phyloP scores from a whole-genome alignment of 1,140 invertebrate species.

The Tetraneura akinire region DNA sequence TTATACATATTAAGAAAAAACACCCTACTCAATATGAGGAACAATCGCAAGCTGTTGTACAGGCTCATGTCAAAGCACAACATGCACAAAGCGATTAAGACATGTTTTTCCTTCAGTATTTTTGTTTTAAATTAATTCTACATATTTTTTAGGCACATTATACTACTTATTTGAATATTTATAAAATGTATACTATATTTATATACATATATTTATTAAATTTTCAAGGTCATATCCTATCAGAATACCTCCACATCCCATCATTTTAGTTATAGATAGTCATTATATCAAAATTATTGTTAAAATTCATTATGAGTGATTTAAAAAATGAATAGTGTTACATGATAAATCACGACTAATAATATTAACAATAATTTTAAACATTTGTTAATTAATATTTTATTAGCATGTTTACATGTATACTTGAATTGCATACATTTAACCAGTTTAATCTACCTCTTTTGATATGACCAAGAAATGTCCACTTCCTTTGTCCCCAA shows the following conservation, averaged over 20 bases:
- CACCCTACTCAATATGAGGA: slow-evolving; percentile 52
- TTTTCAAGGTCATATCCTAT: slow-evolving; percentile 39
- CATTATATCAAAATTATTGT: not conserved
- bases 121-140: slow-evolving; percentile 42
- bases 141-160: slow-evolving; percentile 23
- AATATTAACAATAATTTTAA: slow-evolving; percentile 25
- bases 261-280: not conserved
- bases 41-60: slow-evolving; percentile 46
- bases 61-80: slow-evolving; percentile 47
- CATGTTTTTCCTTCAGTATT: slow-evolving; percentile 40
- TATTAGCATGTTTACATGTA: not conserved
- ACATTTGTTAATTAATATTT: slow-evolving; percentile 15
- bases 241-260: not conserved
- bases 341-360: slow-evolving; percentile 39
- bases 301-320: slow-evolving; percentile 7
- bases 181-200: slow-evolving; percentile 20
- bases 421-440: not conserved
- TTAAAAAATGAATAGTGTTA: not conserved
- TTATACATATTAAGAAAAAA: slow-evolving; percentile 54
- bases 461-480: slow-evolving; percentile 39
- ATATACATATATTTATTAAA: not conserved
- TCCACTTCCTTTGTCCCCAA: slow-evolving; percentile 8
- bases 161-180: slow-evolving; percentile 46
- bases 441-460: slow-evolving; percentile 47
- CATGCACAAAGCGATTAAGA: slow-evolving; percentile 36